phyloP scores from a whole-genome alignment of 2,888 invertebrate genomes.

The Carabus problematicus region DNA sequence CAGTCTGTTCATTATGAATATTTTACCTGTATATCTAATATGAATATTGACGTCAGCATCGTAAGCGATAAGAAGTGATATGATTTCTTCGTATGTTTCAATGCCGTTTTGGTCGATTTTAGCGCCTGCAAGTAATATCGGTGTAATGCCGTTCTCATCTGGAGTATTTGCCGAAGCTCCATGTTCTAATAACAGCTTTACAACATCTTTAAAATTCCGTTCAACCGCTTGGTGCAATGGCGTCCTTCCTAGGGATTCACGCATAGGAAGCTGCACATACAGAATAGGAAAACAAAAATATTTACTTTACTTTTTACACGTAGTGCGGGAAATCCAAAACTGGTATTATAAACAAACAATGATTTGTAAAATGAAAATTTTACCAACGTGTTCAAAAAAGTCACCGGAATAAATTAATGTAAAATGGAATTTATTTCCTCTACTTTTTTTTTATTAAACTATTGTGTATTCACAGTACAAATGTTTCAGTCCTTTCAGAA shows the following conservation, averaged over 20 bases:
- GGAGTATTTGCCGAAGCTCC: slow-evolving; percentile 53
- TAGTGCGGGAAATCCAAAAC: not conserved
- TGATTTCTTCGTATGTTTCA: slow-evolving; percentile 53
- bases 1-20: too few relatives aligned
- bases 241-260: slow-evolving; percentile 55
- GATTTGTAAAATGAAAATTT: too few relatives aligned
- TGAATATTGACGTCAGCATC: slow-evolving; percentile 51
- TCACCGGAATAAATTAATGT: too few relatives aligned
- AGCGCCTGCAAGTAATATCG: slow-evolving; percentile 56
- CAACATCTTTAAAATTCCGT: slow-evolving; percentile 53
- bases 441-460: too few relatives aligned
- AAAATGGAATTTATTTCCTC: too few relatives aligned
- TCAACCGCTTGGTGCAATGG: slow-evolving; percentile 57
- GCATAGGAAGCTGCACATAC: slow-evolving; percentile 52
- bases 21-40: slow-evolving; percentile 41
- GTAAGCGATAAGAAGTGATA: slow-evolving; percentile 53
- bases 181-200: slow-evolving; percentile 52
- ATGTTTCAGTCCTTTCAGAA: not conserved
- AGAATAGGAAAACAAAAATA: not conserved
- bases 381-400: too few relatives aligned
- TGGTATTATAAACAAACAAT: too few relatives aligned
- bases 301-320: not conserved
- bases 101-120: slow-evolving; percentile 50
- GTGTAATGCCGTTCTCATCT: slow-evolving; percentile 57
- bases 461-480: too few relatives aligned